Evolutionary conservation across 2,888 invertebrate genomes (phyloP).

Genomic region (Apodemia duryi): DNA sequence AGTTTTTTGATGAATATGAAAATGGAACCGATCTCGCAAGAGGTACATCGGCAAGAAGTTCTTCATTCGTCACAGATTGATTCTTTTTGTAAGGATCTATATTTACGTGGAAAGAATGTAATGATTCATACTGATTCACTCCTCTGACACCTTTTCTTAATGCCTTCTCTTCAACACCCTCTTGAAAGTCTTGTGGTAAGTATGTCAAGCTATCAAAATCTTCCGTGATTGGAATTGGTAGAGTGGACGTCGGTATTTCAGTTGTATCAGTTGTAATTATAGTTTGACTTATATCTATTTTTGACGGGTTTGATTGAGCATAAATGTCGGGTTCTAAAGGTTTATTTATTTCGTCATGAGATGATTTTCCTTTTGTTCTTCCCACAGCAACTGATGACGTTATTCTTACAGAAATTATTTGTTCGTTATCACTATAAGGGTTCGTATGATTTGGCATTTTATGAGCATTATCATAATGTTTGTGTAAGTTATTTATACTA

Average conservation of each 20-base stretch:
- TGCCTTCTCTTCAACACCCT: slow-evolving; percentile 69
- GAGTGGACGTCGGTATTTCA: slow-evolving; percentile 33
- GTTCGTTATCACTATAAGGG: slow-evolving; percentile 50
- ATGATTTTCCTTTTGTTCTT: slow-evolving; percentile 54
- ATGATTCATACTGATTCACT: slow-evolving; percentile 42
- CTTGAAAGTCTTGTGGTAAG: slow-evolving; percentile 56
- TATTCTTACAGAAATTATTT: slow-evolving; percentile 77
- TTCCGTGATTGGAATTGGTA: slow-evolving; percentile 44
- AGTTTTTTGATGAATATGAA: slow-evolving; percentile 48
- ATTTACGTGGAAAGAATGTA: slow-evolving; percentile 71
- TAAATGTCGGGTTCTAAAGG: slow-evolving; percentile 25
- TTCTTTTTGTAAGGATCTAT: slow-evolving; percentile 46
- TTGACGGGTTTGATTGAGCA: slow-evolving; percentile 27
- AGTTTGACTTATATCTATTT: slow-evolving; percentile 23
- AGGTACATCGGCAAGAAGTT: slow-evolving; percentile 46
- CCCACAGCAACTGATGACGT: slow-evolving; percentile 81
- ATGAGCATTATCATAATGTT: slow-evolving; percentile 36
- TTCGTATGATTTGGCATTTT: slow-evolving; percentile 43
- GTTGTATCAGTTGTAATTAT: slow-evolving; percentile 22
- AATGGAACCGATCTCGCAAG: slow-evolving; percentile 46
- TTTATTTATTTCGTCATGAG: slow-evolving; percentile 31
- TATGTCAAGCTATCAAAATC: slow-evolving; percentile 47
- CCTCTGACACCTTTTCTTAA: slow-evolving; percentile 61
- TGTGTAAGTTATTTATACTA: slow-evolving; percentile 28
- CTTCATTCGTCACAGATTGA: slow-evolving; percentile 52